Percentiles rank a stretch among this genome's conserved stretches.
These are phyloP conservation scores for Silurus lanzhouensis DNA, from an alignment of 2,797 vertebrate genomes.

Conservation along the genomic window DNA sequence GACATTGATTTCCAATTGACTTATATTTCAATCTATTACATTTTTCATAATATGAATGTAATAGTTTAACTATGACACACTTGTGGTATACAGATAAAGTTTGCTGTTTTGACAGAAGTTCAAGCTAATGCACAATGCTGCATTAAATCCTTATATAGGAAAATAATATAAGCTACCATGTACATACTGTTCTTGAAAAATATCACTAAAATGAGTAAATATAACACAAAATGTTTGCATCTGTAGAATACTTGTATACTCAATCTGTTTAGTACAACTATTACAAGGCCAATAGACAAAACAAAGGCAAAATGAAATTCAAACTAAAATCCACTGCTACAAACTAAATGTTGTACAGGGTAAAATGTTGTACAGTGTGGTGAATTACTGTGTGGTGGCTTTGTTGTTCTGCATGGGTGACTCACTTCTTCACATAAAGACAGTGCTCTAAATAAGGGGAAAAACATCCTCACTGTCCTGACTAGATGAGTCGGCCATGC, in stretches of 20 bases:
- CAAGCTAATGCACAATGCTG: not conserved
- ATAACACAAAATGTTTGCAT: not conserved
- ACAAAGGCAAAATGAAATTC: not conserved
- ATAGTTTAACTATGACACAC: not conserved
- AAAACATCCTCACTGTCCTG: slow-evolving; percentile 25
- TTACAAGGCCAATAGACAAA: not conserved
- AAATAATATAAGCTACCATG: not conserved
- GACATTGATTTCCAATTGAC: not conserved
- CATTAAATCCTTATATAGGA: not conserved
- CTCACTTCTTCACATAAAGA: slow-evolving; percentile 39
- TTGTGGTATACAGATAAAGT: not conserved
- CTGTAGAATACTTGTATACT: not conserved
- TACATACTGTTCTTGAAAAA: not conserved
- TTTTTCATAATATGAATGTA: not conserved
- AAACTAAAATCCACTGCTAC: slow-evolving; percentile 3
- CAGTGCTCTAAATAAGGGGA: not conserved
- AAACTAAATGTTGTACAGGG: not conserved
- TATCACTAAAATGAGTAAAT: not conserved
- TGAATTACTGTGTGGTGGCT: slow-evolving; percentile 14
- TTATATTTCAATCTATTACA: not conserved
- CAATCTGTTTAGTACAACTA: not conserved
- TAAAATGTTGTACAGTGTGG: slow-evolving; percentile 19
- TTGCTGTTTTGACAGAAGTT: not conserved
- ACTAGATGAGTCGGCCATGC: slow-evolving; percentile 29
- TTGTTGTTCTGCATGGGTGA: slow-evolving; percentile 15